Percentiles rank a stretch among this genome's conserved stretches.
These are phyloP conservation scores for Hemicentrotus pulcherrimus DNA, from an alignment of 35 echinoderm and acorn worm species.

Conservation along the genomic window DNA sequence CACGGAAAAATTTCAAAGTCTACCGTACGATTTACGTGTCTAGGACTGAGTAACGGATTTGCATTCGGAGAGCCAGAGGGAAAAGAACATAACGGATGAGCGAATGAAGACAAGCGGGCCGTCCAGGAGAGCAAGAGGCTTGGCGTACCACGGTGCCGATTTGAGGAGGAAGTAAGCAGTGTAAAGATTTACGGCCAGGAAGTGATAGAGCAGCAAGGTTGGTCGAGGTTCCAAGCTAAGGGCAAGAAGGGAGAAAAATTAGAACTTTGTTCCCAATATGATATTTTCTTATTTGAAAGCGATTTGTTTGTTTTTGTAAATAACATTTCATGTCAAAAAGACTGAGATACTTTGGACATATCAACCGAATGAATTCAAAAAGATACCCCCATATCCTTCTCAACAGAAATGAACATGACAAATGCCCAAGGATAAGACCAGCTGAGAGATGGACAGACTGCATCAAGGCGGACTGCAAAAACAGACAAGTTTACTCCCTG, in stretches of 20 bases:
- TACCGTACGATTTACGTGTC: too few relatives aligned
- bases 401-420: too few relatives aligned
- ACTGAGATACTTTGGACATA: too few relatives aligned
- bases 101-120: neutral
- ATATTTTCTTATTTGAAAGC: neutral
- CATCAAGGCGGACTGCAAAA: too few relatives aligned
- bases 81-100: neutral
- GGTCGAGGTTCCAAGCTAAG: neutral
- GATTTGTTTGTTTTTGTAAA: too few relatives aligned
- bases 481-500: too few relatives aligned
- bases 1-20: too few relatives aligned
- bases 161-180: slow-evolving; percentile 25
- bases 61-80: neutral
- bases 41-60: neutral
- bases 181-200: neutral
- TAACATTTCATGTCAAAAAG: too few relatives aligned
- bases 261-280: neutral
- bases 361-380: too few relatives aligned
- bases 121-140: neutral
- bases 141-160: slow-evolving; percentile 39
- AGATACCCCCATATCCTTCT: too few relatives aligned
- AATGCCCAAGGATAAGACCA: too few relatives aligned
- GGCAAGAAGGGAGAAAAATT: neutral
- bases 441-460: too few relatives aligned
- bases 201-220: neutral